Base-by-base conservation (phyloP, 2,113 vertebrate genomes). In the Ptilonorhynchus violaceus region DNA sequence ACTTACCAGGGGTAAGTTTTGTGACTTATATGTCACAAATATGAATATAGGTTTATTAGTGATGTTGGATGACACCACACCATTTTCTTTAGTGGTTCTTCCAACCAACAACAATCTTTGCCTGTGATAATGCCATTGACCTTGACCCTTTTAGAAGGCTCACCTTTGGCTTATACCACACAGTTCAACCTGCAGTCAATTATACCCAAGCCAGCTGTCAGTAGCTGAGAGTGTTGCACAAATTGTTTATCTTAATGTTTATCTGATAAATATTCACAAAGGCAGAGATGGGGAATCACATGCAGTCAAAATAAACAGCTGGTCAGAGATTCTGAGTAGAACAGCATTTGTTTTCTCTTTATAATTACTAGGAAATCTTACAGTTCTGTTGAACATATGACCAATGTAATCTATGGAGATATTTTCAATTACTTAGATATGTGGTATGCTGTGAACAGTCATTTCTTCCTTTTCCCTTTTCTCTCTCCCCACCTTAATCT, bases 371-470 rank as follows among this genome's bases (percentile, higher is more conserved):
- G 49, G 68, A 95, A 92, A 88, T 68, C 35, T 86, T 74, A 31
- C 35, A 30, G 16, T 55, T 83, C 77, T 91, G 28, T 52, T 68
- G 59, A 90, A 79, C 4, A 13, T 70, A 55, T 22, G 68, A 66
- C 39, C 56, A 80, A 77, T 49, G 44, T 96, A 95, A 95, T 92
- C 86, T 88, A 37, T 62, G 77, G 50, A 92, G 17, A 78, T 62
- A 70, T 58, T 95, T 97, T 96, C 76, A 95, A 87, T 91, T 95
- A 24, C 46, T 85, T n/a, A 49, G 41, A 85, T 85, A 89, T 87
- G 35, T 35, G 3, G 28, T 82, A 64, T 69, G 33, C 41, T 92
- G 15, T 70, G 59, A 96, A 74, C 24, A 92, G 52, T 42, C 44
- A 76, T 91, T 96, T 97, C 72, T 97, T 82, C 12, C 30, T 80